A percentile compares a stretch with the other conserved stretches of the same genome.
Conservation (phyloP, 2,797 vertebrate genomes). For the Nasua narica region DNA sequence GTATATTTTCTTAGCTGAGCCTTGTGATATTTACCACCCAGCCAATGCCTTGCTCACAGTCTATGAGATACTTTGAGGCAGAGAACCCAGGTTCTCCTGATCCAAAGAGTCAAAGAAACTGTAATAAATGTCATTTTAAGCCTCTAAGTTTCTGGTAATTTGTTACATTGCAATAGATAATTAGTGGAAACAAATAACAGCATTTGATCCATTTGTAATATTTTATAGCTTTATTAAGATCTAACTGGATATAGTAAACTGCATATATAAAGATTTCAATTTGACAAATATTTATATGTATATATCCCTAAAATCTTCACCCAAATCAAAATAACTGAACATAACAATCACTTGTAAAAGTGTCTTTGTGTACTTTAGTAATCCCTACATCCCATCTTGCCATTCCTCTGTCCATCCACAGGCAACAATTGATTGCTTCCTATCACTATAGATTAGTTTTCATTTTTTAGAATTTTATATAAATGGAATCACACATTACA, state of each 20-base stretch:
- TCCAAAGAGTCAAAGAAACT: background rate
- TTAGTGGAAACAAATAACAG: background rate
- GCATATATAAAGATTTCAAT: background rate
- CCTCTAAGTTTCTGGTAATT: background rate
- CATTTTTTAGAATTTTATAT: background rate
- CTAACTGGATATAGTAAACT: background rate
- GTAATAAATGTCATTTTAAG: background rate
- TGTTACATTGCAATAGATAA: background rate
- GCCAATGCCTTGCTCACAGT: background rate
- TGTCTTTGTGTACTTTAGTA: background rate
- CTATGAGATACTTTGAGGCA: background rate
- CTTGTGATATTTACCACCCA: background rate
- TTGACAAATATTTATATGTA: background rate
- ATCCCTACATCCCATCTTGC: background rate
- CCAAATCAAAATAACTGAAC: background rate
- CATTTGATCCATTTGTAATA: background rate
- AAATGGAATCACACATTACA: background rate
- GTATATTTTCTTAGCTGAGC: background rate
- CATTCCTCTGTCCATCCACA: background rate
- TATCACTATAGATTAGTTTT: background rate
- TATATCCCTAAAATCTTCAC: background rate
- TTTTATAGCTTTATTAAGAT: background rate
- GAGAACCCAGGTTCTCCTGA: background rate
- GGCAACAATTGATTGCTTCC: background rate
- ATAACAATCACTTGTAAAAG: background rate